Base-by-base conservation (phyloP, 2,888 invertebrate species). In the Cryptocephalus primarius region DNA sequence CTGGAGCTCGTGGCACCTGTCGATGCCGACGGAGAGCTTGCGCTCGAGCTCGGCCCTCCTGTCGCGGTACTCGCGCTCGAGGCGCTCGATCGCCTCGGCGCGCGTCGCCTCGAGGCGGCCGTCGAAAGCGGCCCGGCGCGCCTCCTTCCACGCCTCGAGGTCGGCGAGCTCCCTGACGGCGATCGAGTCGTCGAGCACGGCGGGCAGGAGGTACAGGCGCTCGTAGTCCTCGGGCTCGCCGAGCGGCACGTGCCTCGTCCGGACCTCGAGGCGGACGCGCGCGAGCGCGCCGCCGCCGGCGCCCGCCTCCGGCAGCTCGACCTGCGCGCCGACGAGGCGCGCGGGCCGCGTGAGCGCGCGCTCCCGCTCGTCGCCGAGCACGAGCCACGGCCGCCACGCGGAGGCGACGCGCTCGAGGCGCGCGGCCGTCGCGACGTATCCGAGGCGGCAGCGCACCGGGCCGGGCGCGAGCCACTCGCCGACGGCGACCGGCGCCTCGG, bases 131-230 rank as follows among this genome's bases (percentile, higher is more conserved):
- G 78, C 74, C 59, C 82, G 79, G 58, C 85, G 80, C 31, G 75
- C 72, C 50, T 79, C 76, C 60, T 85, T 87, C 86, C 87, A 88
- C 22, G 78, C 78, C 59, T 83, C 83, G 1, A 88, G 67, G 50
- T 85, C 83, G 33, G 79, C 74, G 0, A 85, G 75, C 55, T 79
- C 76, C 64, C 76, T 77, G 14, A 74, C 67, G 0, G 71, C 70
- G 49, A 73, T 58, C n/a, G 60, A 49, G 45, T 69, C 69, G 43
- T 68, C 68, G 8, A 69, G 44, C 32, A 69, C 57, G 8, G 60
- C 57, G 1, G 69, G 69, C 22, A 46, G 38, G 32, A 59, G 40
- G 34, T 53, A 48, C 34, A 58, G 47, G 46, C 51, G 47, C 9
- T 50, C 50, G 39, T 55, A 51, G 14, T 54, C 52, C 8, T 54